Percentiles rank a stretch among this genome's conserved stretches.
These are phyloP conservation scores for Drosophila takahashii DNA, from an alignment of 1,140 invertebrate genomes.

Conservation along the genomic window DNA sequence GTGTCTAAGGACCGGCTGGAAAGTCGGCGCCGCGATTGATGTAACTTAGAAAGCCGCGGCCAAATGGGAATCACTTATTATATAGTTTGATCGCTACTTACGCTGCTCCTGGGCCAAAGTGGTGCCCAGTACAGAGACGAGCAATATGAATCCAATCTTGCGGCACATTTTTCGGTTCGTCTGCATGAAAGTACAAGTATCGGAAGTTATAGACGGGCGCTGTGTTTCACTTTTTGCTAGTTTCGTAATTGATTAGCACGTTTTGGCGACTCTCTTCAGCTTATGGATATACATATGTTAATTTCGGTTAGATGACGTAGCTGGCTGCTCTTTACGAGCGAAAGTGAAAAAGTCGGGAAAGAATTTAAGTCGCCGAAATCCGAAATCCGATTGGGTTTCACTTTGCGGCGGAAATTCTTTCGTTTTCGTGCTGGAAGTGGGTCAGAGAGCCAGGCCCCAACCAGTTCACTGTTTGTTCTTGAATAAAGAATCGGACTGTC, in stretches of 20 bases:
- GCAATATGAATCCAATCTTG: conserved; percentile 60
- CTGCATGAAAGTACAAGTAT: conserved; percentile 76
- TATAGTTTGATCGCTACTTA: conserved; percentile 49
- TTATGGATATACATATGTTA: conserved; percentile 51
- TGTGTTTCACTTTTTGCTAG: conserved; percentile 70
- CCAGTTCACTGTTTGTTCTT: conserved; percentile 68
- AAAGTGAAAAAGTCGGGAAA: conserved; percentile 65
- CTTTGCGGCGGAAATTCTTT: conserved; percentile 63
- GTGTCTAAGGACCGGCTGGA: conserved; percentile 43
- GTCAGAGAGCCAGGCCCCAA: conserved; percentile 60
- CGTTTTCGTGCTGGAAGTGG: conserved; percentile 46
- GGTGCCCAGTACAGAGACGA: conserved; percentile 49
- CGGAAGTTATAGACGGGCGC: conserved; percentile 28
- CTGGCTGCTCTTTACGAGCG: conserved; percentile 42
- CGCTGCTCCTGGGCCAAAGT: conserved; percentile 65
- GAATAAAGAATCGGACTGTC: conserved; percentile 58
- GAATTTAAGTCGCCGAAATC: conserved; percentile 33
- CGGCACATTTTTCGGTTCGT: conserved; percentile 50
- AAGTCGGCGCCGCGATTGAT: conserved; percentile 29
- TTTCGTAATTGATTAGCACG: conserved; percentile 81
- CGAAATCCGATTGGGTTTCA: conserved; percentile 38
- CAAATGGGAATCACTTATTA: conserved; percentile 11
- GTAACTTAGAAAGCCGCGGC: conserved; percentile 53
- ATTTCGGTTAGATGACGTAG: conserved; percentile 62
- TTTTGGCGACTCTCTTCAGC: conserved; percentile 19